Evolutionary conservation across 2,888 invertebrate genomes (phyloP), one percentile per base, ranked within the genome.

Genomic region (Camponotus fellah): DNA sequence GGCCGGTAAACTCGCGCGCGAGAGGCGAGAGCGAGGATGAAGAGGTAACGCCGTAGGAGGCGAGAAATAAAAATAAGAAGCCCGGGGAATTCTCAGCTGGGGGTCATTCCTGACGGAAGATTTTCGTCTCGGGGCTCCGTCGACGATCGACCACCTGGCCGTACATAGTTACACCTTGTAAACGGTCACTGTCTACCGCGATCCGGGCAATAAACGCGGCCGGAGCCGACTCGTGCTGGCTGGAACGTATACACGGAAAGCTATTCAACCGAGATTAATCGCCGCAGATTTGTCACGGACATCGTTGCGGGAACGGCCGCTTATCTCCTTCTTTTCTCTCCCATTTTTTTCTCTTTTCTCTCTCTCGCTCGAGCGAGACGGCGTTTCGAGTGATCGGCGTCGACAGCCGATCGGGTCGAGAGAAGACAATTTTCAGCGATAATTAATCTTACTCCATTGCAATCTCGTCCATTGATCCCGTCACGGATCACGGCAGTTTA

Each of bases 41-140:
- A 93, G 93, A 93, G 92, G 92, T 93, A 93, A 93, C 92, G 89
- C 92, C 85, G 87, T 92, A 93, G 93, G 93, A 91, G 93, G 93
- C 87, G 92, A 90, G 91, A 87, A 88, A 90, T 83, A 89, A 86
- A 92, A 92, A 89, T 90, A 92, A 91, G 88, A 88, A 90, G 90
- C 87, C 86, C 83, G 89, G 83, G 84, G 89, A 90, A 91, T 90
- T 91, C 92, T 82, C 93, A 92, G 93, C 91, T 92, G 93, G 93
- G 92, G 92, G 92, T 92, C 92, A 89, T 90, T 89, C 86, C 87
- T 87, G 91, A 91, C 88, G 89, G 88, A 89, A 90, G 90, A 87
- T 89, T 90, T 87, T 87, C 83, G 81, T 82, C 82, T 81, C 83
- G 86, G 77, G 65, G 83, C 88, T 86, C 82, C 83, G 69, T 86